Evolutionary conservation across 2,888 invertebrate species (phyloP), one percentile per base, ranked within the genome.

Genomic region (Drosophila antonietae): DNA sequence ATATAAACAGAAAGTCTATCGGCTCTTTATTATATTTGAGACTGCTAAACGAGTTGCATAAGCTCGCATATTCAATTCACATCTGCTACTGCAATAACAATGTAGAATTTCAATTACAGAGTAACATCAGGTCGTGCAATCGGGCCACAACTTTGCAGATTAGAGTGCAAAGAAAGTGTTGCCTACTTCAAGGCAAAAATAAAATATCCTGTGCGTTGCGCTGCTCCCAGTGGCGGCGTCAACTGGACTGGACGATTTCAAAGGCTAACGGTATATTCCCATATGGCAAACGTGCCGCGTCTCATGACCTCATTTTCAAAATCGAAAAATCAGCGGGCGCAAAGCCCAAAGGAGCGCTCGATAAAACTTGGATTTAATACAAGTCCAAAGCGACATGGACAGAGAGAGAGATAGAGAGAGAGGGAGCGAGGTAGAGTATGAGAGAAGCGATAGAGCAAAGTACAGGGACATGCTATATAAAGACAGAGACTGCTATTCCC

Each of bases 261-360:
- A 83, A 83, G 82, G 82, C 78, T 52, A 71, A 72, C 55, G 63
- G 71, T 58, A 74, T 65, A 65, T 85, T 85, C 82, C 82, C 82
- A 83, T 85, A 83, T 83, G 78, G 72, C 72, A 74, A 74, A 69
- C 69, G 79, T 78, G 72, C 69, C 61, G 71, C 68, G 68, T 70
- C 72, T 80, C 82, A 82, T 90, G 90, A 90, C 89, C 91, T 88
- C 84, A 88, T 90, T 89, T 83, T 86, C 81, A 83, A 85, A 90
- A 90, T 89, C 85, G 83, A 84, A 91, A 91, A 91, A 81, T 81
- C 91, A 91, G 83, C 80, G 81, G 89, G 81, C 89, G 89, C 78
- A 91, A 88, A 90, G 68, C 80, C 88, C 88, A 73, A 80, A 85
- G 91, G 90, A 83, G 81, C 78, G 73, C 81, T 68, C 75, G 70